These are phyloP conservation scores for Yponomeuta evonymella DNA, from an alignment of 2,888 invertebrate genomes.

Conservation along the genomic window DNA sequence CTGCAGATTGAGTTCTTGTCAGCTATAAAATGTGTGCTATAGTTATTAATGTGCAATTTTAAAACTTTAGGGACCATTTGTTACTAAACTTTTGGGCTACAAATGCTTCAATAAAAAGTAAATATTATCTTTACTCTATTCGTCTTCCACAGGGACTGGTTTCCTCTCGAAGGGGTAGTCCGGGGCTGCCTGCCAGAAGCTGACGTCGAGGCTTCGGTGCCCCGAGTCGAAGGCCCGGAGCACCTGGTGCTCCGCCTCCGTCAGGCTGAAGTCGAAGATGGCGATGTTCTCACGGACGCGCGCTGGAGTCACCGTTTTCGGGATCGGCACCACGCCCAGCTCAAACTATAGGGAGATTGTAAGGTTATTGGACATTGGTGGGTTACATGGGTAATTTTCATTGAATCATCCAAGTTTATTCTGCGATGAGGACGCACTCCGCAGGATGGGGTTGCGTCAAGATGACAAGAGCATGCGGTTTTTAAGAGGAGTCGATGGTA, in stretches of 20 bases:
- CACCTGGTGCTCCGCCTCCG: conserved; percentile 67
- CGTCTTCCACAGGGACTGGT: not conserved
- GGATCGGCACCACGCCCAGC: conserved; percentile 80
- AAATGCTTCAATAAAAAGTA: no score
- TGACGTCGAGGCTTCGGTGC: conserved; percentile 60
- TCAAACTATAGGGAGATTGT: conserved; percentile 62
- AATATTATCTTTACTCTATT: not conserved
- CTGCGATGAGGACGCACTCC: no score
- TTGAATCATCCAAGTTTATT: no score
- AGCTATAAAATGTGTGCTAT: no score
- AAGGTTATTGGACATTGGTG: not conserved
- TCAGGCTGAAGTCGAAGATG: conserved; percentile 78
- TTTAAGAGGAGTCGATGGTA: no score
- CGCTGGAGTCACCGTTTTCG: conserved; percentile 83
- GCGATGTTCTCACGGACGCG: conserved; percentile 82
- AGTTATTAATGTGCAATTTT: no score
- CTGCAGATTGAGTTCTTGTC: no score
- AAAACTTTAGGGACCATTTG: no score
- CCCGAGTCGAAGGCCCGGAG: conserved; percentile 76
- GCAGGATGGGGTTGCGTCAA: no score
- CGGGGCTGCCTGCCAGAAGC: conserved; percentile 31
- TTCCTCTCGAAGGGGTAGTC: conserved; percentile 48
- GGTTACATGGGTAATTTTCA: no score
- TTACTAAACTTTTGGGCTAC: no score
- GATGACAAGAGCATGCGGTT: no score